Base-by-base conservation (phyloP, 1,140 invertebrate species). In the Odontomachus brunneus region DNA sequence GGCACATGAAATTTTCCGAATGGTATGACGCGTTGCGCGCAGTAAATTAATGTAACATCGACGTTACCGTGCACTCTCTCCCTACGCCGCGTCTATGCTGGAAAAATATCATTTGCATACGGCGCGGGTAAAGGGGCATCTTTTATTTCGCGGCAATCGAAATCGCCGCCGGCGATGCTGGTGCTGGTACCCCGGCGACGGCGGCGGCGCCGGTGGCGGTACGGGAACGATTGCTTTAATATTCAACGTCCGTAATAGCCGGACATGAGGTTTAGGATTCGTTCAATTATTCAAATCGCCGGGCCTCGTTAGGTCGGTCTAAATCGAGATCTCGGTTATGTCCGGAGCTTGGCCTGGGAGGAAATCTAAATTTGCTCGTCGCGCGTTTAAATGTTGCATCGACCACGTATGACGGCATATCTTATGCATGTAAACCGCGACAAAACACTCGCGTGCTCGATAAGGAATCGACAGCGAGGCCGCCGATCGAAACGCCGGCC, bases 231-330 rank as follows among this genome's bases (percentile, higher is more conserved):
- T 83, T 81, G 66, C 87, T 92, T 87, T 91, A 92, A 92, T 93
- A 94, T 94, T 93, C 92, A 91, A 91, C 83, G 89, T 91, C 87
- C 85, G 89, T 93, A 91, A 93, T 90, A 92, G 90, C 90, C 92
- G 91, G 91, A 93, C 91, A 93, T 88, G 91, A 92, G 92, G 88
- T 92, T 91, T 89, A 82, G 86, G 89, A 89, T 91, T 90, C 90
- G 85, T 90, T 92, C 88, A 93, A 94, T 94, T 93, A 94, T 94
- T 93, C 92, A 93, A 91, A 87, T 89, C 84, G 88, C 82, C 89
- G 59, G n/a, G n/a, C 88, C 88, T 90, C 88, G 91, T 90, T 92
- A 88, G 90, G 83, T 89, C 72, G 89, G 91, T 91, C 92, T 92
- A 93, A 90, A 91, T 87, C 88, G 91, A 92, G 89, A 92, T 89